Evolutionary conservation across 2,888 invertebrate species (phyloP).

Genomic region (Acrobasis repandana): DNA sequence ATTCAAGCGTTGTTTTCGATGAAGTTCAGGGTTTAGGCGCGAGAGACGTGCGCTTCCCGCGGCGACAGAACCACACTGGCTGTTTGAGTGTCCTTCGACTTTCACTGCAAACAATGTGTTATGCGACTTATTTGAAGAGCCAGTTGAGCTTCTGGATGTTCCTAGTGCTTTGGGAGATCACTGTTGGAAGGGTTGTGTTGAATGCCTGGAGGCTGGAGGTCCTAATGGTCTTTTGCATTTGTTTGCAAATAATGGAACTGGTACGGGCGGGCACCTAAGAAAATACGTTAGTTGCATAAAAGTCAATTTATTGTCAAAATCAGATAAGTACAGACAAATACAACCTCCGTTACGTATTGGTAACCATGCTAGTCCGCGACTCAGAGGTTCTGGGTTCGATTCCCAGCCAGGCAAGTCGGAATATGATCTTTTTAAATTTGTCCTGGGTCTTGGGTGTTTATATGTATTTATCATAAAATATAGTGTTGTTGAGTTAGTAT

Average conservation of each 20-base stretch:
- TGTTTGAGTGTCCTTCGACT: slow-evolving; percentile 28
- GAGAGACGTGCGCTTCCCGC: slow-evolving; percentile 10
- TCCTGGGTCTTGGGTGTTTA: no score
- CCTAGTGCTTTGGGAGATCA: slow-evolving; percentile 2
- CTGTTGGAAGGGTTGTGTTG: slow-evolving; percentile 8
- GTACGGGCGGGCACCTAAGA: background rate
- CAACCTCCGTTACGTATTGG: no score
- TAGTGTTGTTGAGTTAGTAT: no score
- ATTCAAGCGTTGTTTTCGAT: slow-evolving; percentile 54
- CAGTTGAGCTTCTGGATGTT: slow-evolving; percentile 11
- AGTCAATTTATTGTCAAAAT: no score
- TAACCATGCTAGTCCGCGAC: no score
- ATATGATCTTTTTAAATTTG: no score
- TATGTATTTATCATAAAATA: no score
- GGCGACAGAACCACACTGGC: slow-evolving; percentile 22
- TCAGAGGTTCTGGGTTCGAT: no score
- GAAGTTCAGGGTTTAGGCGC: slow-evolving; percentile 11
- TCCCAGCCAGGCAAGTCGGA: no score
- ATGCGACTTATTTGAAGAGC: slow-evolving; percentile 28
- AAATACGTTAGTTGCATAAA: no score
- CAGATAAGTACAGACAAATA: no score
- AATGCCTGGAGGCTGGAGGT: background rate
- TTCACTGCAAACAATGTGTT: slow-evolving; percentile 30
- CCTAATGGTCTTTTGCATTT: background rate
- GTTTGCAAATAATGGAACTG: slow-evolving; percentile 6